phyloP scores from a whole-genome alignment of 2,797 vertebrate genomes.

The Pantherophis alleghaniensis region DNA sequence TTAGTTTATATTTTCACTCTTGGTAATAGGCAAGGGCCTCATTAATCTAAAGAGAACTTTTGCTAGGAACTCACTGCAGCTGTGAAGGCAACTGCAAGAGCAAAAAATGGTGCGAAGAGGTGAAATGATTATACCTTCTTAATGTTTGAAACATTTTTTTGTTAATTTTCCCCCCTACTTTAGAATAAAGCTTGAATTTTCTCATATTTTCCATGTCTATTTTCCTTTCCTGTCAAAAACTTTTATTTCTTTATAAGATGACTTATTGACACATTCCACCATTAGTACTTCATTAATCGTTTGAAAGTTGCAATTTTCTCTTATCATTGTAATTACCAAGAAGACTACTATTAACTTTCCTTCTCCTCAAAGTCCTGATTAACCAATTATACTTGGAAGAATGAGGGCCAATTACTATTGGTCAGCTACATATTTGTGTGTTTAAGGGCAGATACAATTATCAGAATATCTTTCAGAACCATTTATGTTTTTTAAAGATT shows the following conservation, averaged over 20 bases:
- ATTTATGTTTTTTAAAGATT: background rate
- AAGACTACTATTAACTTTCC: background rate
- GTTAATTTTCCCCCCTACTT: no score
- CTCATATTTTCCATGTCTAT: no score
- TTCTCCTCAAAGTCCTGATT: background rate
- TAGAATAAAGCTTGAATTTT: no score
- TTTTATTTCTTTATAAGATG: background rate
- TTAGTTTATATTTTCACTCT: no score
- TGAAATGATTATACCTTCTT: no score
- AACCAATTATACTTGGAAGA: background rate
- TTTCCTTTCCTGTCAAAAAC: background rate
- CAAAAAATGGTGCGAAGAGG: no score
- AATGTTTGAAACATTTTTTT: no score
- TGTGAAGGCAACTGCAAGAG: no score
- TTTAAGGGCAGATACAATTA: background rate
- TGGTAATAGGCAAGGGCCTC: no score
- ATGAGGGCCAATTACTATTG: background rate
- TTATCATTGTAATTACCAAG: background rate
- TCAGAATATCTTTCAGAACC: background rate
- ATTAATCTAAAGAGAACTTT: no score
- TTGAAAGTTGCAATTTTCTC: background rate
- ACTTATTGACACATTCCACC: background rate
- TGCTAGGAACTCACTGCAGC: no score
- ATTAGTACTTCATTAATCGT: background rate
- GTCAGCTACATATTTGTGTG: background rate